Conservation (phyloP, 2,797 vertebrate genomes). For the Myoxocephalus aenaeus region DNA sequence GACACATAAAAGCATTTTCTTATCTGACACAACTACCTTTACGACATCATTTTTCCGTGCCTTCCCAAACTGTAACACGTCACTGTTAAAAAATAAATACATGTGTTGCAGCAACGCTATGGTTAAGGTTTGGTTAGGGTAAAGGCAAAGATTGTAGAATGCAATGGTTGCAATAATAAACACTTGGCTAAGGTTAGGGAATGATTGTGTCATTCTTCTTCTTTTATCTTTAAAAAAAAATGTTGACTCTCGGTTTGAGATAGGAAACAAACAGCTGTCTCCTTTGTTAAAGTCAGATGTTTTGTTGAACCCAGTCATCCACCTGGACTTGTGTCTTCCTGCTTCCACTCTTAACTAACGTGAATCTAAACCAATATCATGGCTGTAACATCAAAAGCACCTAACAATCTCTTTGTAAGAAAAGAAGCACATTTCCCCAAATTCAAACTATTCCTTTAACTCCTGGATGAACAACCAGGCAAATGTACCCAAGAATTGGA, state of each 20-base stretch:
- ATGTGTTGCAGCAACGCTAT: neutral
- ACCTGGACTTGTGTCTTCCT: too few relatives aligned
- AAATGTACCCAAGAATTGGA: neutral
- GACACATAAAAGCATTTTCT: neutral
- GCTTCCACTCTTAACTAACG: neutral
- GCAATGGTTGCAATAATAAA: constrained; percentile 11
- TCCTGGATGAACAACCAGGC: neutral
- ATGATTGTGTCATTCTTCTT: neutral
- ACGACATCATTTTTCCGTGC: neutral
- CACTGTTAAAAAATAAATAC: neutral
- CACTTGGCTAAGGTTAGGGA: neutral
- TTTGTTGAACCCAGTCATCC: neutral
- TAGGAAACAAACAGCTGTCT: constrained; percentile 8
- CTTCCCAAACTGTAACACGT: neutral
- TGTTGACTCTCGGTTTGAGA: neutral
- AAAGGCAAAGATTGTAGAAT: neutral
- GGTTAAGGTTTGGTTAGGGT: neutral
- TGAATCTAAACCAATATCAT: too few relatives aligned
- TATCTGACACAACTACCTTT: neutral
- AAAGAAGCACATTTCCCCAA: neutral
- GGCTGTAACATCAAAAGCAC: neutral
- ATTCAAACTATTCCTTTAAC: neutral
- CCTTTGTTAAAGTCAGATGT: neutral
- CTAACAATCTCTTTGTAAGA: neutral
- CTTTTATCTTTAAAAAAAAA: too few relatives aligned